Evolutionary conservation across 2,797 vertebrate species (phyloP).

Genomic region (Halcyon chelicuti): DNA sequence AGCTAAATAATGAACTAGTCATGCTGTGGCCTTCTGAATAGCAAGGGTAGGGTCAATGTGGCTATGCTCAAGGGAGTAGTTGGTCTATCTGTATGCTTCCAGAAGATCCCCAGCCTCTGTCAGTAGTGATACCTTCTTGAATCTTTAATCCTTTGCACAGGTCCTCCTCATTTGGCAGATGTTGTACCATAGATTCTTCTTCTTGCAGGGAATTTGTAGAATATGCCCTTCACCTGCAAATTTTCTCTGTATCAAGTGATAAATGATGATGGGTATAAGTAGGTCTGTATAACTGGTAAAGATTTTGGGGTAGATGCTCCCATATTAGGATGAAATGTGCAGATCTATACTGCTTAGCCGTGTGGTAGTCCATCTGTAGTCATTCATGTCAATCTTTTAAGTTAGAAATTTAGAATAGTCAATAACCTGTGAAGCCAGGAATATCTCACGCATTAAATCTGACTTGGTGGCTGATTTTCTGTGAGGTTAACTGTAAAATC

Average conservation of each 20-base stretch:
- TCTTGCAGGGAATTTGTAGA: background rate
- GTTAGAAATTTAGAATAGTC: background rate
- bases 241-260: rapidly evolving
- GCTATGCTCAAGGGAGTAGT: background rate
- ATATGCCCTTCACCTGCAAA: background rate
- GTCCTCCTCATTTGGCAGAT: background rate
- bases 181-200: background rate
- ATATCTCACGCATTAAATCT: background rate
- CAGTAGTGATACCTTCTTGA: background rate
- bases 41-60: background rate
- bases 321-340: background rate
- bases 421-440: background rate
- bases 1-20: background rate
- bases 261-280: background rate
- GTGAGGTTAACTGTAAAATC: background rate
- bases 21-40: background rate
- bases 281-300: background rate
- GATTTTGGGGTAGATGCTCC: background rate
- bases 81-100: background rate
- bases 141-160: background rate
- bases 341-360: background rate
- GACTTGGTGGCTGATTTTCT: background rate
- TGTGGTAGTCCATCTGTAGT: background rate
- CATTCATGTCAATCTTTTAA: background rate
- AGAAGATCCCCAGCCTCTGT: background rate